These are phyloP conservation scores for Ochropacha duplaris DNA, from an alignment of 2,888 invertebrate genomes.

Conservation along the genomic window DNA sequence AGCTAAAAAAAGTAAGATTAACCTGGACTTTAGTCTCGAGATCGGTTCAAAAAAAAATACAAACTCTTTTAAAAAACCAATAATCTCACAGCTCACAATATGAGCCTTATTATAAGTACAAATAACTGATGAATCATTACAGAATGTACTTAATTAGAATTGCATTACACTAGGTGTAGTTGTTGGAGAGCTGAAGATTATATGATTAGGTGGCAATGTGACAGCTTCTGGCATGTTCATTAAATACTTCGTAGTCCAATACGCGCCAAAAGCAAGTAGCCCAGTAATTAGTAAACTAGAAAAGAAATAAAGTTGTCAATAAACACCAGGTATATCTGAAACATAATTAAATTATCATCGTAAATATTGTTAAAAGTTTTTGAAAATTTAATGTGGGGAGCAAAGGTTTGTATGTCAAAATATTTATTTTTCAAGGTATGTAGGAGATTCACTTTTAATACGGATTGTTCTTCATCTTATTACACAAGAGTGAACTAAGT, in stretches of 20 bases:
- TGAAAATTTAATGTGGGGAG: too few relatives aligned
- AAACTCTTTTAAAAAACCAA: not conserved
- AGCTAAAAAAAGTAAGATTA: too few relatives aligned
- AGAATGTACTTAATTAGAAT: not conserved
- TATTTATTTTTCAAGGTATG: too few relatives aligned
- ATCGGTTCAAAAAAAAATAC: not conserved
- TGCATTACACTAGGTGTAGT: not conserved
- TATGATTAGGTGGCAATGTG: not conserved
- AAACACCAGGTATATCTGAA: too few relatives aligned
- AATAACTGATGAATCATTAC: too few relatives aligned
- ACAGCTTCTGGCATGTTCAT: conserved; percentile 25
- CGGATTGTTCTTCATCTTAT: too few relatives aligned
- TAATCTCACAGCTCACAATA: too few relatives aligned
- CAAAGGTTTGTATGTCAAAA: too few relatives aligned
- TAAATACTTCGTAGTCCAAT: conserved; percentile 49
- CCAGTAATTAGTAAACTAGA: conserved; percentile 66
- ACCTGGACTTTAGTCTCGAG: not conserved
- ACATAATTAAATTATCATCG: not conserved
- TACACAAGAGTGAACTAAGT: too few relatives aligned
- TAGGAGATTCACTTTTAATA: too few relatives aligned
- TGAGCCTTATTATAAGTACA: too few relatives aligned
- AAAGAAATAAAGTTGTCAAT: conserved; percentile 14
- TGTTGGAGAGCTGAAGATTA: not conserved
- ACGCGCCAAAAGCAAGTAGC: conserved; percentile 62
- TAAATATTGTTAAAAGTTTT: too few relatives aligned